Evolutionary conservation across 2,797 vertebrate species (phyloP), one percentile per base, ranked within the genome.

Genomic region (Trichosurus vulpecula): DNA sequence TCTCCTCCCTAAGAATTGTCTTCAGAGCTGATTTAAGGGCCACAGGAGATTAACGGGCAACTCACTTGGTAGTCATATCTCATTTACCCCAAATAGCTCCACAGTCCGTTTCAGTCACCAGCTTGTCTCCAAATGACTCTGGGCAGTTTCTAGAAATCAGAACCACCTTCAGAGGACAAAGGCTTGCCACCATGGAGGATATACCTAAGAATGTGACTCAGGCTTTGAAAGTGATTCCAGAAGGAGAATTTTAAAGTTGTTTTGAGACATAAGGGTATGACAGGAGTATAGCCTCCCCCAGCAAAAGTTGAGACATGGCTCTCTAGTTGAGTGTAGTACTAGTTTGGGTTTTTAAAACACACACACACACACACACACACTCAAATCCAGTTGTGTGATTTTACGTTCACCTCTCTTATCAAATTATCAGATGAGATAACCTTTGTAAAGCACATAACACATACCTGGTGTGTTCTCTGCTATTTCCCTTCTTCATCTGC

Each of bases 61-160:
- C 92, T 97, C 97, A 95, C 91, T 97, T 96, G 95, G 97, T 97
- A 96, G 97, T 96, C 95, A 96, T 93, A 96, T 94, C 90, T 98
- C 95, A 96, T 94, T 97, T 97, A 92, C 91, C 93, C 92, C 54
- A 54, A 97, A 97, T 66, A 96, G 30, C 97, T 92, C 97, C 97
- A 95, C 90, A 97, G 93, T 87, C 91, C 51, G 95, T 57, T 96
- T 94, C 92, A 94, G 96, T 96, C 96, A 95, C 96, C 94, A 95
- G 94, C 22, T 96, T 95, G 96, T 47, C 91, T 89, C 89, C n/a
- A 29, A 27, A 93, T 54, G 35, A 81, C 25, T 81, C 10, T 6
- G n/a, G 51, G 9, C 94, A 81, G 25, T 90, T 97, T 97, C 90
- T 52, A 93, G 35, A 96, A 94, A 92, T 94, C 35, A 94, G 19